Evolutionary conservation across 2,113 vertebrate species (phyloP).

Genomic region (Riparia riparia): DNA sequence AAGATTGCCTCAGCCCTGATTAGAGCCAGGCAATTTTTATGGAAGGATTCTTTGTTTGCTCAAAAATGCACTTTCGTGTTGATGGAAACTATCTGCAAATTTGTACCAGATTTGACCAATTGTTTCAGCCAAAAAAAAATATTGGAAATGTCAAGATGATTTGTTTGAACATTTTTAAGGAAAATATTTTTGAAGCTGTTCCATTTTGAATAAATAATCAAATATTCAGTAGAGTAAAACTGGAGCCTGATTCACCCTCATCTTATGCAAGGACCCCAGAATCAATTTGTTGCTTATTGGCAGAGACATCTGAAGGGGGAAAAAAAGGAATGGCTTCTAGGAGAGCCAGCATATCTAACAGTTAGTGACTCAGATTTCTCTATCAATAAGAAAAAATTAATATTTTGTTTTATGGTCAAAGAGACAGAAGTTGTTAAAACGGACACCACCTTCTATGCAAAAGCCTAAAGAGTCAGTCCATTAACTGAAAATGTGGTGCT

Average conservation of each 20-base stretch:
- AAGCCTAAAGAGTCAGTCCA: background rate
- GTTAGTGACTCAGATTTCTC: background rate
- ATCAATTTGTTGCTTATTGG: background rate
- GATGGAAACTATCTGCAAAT: slow-evolving; percentile 72
- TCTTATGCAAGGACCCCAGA: slow-evolving; percentile 3
- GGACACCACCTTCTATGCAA: background rate
- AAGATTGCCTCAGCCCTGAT: slow-evolving; percentile 57
- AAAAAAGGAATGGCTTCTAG: background rate
- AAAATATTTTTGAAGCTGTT: slow-evolving; percentile 66
- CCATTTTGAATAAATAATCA: slow-evolving; percentile 63
- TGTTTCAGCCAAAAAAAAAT: slow-evolving; percentile 59
- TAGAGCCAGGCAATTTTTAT: slow-evolving; percentile 69
- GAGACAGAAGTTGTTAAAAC: background rate
- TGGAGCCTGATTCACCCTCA: background rate
- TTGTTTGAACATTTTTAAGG: slow-evolving; percentile 66
- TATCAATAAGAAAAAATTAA: background rate
- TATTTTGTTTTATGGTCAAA: background rate
- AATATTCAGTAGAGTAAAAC: slow-evolving; percentile 34
- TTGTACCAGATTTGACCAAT: slow-evolving; percentile 69
- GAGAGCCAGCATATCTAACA: background rate
- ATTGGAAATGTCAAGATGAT: slow-evolving; percentile 65
- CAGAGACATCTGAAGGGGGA: background rate
- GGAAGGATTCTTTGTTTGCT: slow-evolving; percentile 65
- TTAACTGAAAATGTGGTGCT: background rate
- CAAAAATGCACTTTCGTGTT: slow-evolving; percentile 61